Conservation (phyloP, 2,888 invertebrate species). For the Flexamia atlantica region DNA sequence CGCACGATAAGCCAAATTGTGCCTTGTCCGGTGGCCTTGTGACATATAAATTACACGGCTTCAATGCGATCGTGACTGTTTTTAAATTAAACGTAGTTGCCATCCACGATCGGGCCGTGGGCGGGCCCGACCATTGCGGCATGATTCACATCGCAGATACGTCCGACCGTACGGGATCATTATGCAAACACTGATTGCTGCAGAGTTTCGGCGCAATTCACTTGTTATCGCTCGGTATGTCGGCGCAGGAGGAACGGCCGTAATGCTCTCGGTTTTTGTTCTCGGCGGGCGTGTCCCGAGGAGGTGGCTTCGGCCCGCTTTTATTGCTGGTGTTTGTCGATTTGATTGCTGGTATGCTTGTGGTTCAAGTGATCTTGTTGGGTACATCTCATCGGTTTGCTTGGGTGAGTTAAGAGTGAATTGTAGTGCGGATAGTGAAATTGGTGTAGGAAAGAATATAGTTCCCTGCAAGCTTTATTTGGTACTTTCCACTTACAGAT, state of each 20-base stretch:
- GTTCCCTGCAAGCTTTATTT: too few species aligned
- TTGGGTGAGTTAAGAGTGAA: too few species aligned
- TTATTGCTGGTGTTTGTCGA: background rate
- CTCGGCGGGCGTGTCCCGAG: background rate
- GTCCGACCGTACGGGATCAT: background rate
- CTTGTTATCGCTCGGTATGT: slow-evolving; percentile 1
- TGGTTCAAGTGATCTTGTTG: too few species aligned
- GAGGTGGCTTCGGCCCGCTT: background rate
- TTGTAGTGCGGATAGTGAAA: too few species aligned
- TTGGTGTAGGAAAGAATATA: too few species aligned
- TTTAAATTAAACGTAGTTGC: slow-evolving; percentile 55
- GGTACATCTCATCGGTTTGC: too few species aligned
- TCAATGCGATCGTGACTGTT: slow-evolving; percentile 56
- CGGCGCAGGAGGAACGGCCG: slow-evolving; percentile 20
- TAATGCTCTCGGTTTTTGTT: slow-evolving; percentile 15
- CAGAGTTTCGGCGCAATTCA: slow-evolving; percentile 15
- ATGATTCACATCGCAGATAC: slow-evolving; percentile 40
- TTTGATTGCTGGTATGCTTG: too few species aligned
- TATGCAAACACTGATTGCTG: slow-evolving; percentile 45
- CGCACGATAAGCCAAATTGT: slow-evolving; percentile 56
- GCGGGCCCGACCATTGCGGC: slow-evolving; percentile 38
- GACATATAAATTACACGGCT: slow-evolving; percentile 59
- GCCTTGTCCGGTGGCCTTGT: slow-evolving; percentile 51
- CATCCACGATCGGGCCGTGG: slow-evolving; percentile 28
- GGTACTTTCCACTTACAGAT: too few species aligned